Evolutionary conservation across 1,140 invertebrate genomes (phyloP).

Genomic region (Cydia amplana): DNA sequence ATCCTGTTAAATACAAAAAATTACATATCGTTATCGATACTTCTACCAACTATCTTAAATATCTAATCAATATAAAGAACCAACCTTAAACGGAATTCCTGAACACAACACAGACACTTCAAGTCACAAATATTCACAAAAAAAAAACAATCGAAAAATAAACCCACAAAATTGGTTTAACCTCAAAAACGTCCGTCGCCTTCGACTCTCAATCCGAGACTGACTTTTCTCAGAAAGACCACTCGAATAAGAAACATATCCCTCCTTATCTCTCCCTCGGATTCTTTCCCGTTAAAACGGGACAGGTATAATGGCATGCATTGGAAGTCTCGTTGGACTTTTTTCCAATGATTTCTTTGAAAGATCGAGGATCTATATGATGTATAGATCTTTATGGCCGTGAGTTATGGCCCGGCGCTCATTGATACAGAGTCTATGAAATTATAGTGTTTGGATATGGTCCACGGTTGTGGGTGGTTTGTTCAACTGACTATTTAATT

Average conservation of each 20-base stretch:
- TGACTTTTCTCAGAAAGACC: not conserved
- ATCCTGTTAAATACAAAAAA: conserved; percentile 6
- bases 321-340: conserved; percentile 32
- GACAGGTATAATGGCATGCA: conserved; percentile 27
- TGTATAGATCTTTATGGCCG: conserved; percentile 36
- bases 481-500: conserved; percentile 10
- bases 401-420: conserved; percentile 34
- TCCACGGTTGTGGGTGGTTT: conserved; percentile 7
- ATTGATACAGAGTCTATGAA: conserved; percentile 34
- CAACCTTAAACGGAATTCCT: conserved; percentile 21
- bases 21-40: not conserved
- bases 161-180: not conserved
- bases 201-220: not conserved
- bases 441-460: conserved; percentile 33
- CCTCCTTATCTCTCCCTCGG: not conserved
- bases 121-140: conserved; percentile 19
- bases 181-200: not conserved
- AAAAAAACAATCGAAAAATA: conserved; percentile 7
- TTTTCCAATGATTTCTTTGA: conserved; percentile 38
- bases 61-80: not conserved
- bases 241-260: conserved; percentile 19
- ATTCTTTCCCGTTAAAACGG: conserved; percentile 9
- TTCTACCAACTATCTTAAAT: not conserved
- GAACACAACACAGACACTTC: conserved; percentile 9
- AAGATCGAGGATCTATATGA: conserved; percentile 38